Evolutionary conservation across 2,797 vertebrate genomes (phyloP).

Genomic region (Gambelia wislizenii): DNA sequence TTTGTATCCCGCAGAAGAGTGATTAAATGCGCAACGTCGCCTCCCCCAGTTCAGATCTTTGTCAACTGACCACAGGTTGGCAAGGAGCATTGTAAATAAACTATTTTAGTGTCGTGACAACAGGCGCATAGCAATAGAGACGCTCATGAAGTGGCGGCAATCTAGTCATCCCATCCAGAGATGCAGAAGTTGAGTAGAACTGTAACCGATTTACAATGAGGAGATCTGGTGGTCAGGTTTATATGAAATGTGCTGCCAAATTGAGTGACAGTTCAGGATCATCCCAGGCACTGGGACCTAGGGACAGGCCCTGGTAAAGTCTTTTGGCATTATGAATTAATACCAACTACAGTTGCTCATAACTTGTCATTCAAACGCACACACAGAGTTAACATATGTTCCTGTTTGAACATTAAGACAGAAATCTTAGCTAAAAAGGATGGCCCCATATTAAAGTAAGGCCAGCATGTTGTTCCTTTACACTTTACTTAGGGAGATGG

Average conservation of each 20-base stretch:
- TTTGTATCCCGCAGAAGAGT: constrained; percentile 61
- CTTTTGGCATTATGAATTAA: too few species aligned
- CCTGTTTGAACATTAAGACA: too few species aligned
- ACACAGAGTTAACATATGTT: too few species aligned
- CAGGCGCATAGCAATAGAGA: neutral
- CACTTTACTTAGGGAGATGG: too few species aligned
- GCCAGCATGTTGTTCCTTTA: too few species aligned
- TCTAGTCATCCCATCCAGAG: rapidly evolving
- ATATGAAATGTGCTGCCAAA: neutral
- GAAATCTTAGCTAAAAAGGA: too few species aligned
- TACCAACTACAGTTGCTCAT: too few species aligned
- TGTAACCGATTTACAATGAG: neutral
- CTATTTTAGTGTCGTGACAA: constrained; percentile 26
- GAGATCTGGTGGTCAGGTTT: neutral
- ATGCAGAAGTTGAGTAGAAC: neutral
- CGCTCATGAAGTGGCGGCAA: rapidly evolving
- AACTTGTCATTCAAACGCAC: too few species aligned
- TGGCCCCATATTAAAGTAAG: too few species aligned
- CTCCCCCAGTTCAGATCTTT: constrained; percentile 37
- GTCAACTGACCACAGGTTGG: constrained; percentile 15
- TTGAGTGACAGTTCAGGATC: too few species aligned
- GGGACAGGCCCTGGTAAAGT: too few species aligned
- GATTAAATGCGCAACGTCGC: constrained; percentile 26
- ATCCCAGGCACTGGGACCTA: too few species aligned
- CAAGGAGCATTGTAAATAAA: constrained; percentile 39